Conservation (phyloP, 2,113 vertebrate species). For the Camelus dromedarius region DNA sequence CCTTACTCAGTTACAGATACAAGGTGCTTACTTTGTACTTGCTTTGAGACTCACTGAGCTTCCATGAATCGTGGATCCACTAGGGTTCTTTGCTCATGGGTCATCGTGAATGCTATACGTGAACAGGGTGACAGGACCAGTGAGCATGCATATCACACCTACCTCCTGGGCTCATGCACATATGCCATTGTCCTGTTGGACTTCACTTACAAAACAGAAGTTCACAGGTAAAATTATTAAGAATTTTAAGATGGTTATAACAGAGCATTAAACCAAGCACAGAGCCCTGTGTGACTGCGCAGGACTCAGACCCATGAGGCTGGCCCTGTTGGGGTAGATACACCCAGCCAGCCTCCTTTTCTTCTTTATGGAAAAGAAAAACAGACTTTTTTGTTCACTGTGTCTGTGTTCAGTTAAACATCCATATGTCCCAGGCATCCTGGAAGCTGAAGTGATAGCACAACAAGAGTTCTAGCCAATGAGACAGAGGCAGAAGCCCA, state of each 20-base stretch:
- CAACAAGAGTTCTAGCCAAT: neutral
- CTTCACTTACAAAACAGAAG: neutral
- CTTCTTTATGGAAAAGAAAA: constrained; percentile 3
- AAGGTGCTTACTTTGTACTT: neutral
- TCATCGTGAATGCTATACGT: neutral
- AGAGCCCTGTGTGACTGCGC: neutral
- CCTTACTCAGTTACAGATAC: neutral
- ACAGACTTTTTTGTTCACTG: neutral
- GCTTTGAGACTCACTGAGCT: neutral
- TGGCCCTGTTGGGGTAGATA: neutral
- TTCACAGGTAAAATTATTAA: neutral
- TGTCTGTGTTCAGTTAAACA: neutral
- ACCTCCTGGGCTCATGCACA: neutral
- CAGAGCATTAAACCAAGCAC: neutral
- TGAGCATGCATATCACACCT: neutral
- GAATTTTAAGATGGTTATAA: neutral
- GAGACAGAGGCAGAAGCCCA: neutral
- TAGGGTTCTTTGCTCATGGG: neutral
- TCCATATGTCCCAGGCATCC: neutral
- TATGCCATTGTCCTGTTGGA: neutral
- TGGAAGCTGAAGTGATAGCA: neutral
- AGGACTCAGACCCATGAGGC: neutral
- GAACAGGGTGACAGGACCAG: neutral
- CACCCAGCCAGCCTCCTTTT: neutral
- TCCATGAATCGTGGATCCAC: neutral